Evolutionary conservation across 2,113 vertebrate genomes (phyloP).

Genomic region (Pseudorasbora parva): DNA sequence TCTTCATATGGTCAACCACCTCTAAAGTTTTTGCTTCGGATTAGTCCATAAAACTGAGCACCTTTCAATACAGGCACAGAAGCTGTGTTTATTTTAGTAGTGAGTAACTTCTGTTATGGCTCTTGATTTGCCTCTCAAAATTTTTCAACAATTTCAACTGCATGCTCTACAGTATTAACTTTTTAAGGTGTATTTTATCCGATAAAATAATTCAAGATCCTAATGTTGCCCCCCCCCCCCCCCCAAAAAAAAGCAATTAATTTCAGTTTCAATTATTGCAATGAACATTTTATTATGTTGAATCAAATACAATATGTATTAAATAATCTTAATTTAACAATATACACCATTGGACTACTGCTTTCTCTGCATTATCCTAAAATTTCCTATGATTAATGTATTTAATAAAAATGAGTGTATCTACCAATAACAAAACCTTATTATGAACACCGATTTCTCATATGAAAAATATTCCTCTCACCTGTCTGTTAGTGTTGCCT

Average conservation of each 20-base stretch:
- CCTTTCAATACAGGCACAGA: slow-evolving; percentile 34
- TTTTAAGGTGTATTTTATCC: neutral
- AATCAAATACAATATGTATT: neutral
- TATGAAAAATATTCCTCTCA: neutral
- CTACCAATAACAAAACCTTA: neutral
- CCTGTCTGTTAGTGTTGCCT: neutral
- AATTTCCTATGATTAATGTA: neutral
- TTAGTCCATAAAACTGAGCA: neutral
- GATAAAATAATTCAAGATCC: neutral
- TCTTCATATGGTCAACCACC: slow-evolving; percentile 16
- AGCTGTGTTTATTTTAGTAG: slow-evolving; percentile 32
- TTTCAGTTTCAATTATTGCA: neutral
- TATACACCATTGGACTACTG: neutral
- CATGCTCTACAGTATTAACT: neutral
- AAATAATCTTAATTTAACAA: neutral
- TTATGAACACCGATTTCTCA: neutral
- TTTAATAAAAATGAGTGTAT: neutral
- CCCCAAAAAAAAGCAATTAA: too few species aligned
- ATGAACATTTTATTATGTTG: too few species aligned
- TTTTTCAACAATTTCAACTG: too few species aligned
- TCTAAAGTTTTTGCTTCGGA: slow-evolving; percentile 22
- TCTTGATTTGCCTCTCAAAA: neutral
- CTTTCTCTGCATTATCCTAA: neutral
- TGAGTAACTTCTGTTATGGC: slow-evolving; percentile 21
- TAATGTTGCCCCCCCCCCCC: too few species aligned